Evolutionary conservation across 1,140 invertebrate species (phyloP), one percentile per base, ranked within the genome.

Genomic region (Belonocnema kinseyi): DNA sequence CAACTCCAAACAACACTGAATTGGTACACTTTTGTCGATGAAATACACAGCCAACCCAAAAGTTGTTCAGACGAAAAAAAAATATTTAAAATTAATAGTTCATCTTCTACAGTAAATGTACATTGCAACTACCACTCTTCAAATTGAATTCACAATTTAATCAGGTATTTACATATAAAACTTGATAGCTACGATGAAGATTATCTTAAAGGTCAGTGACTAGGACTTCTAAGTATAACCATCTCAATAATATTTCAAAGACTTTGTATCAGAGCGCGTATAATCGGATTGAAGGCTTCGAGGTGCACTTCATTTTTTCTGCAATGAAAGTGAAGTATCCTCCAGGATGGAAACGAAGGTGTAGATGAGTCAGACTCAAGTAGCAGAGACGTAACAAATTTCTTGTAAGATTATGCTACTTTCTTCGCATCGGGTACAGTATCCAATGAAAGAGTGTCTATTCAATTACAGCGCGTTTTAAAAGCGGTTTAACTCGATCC

Each of bases 381-480:
- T 66, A 46, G 33, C 26, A 33, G 33, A 33, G 61, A 66, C 61
- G 61, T 66, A 66, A 66, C 58, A 66, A 66, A 66, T 66, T 66
- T 66, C 58, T 66, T 66, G 58, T n/a, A 26, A 66, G 58, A 66
- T 66, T 66, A 66, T 66, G 21, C 58, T 66, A 66, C 61, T 66
- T 66, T 66, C 61, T 66, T 66, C 26, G 61, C 61, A 66, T 66
- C 21, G 61, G 14, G 21, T 40, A 66, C 61, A 33, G 40, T 66
- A 66, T 40, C 61, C 61, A 66, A 14, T 66, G 61, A 66, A 66
- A 66, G 46, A 66, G 26, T 66, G 61, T 66, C 33, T 66, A 66
- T 66, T 66, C 33, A 66, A 66, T 66, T 66, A 66, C 61, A 66
- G 61, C 61, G 61, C 14, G 26, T 66, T 66, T 66, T 66, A 66